A percentile compares a stretch with the other conserved stretches of the same genome.
These are phyloP conservation scores for Excalfactoria chinensis DNA, from an alignment of 2,113 vertebrate genomes.

Conservation along the genomic window DNA sequence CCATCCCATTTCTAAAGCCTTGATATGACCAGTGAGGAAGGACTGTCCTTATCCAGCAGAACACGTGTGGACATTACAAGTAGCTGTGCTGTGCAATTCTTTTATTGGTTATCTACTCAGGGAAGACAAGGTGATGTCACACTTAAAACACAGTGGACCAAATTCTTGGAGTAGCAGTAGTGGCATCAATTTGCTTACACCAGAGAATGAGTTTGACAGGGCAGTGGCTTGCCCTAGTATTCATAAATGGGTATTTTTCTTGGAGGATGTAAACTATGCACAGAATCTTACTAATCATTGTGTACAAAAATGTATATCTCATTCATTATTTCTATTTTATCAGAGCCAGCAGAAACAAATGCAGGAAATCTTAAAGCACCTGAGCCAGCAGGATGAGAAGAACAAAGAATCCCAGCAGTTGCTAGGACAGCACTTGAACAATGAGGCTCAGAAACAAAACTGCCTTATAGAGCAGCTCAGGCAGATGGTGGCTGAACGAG, in stretches of 20 bases:
- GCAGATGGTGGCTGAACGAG: slow-evolving; percentile 79
- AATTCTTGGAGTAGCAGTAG: not conserved
- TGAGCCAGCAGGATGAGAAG: slow-evolving; percentile 78
- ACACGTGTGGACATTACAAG: not conserved
- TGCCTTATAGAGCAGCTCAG: slow-evolving; percentile 79
- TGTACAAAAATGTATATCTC: not conserved
- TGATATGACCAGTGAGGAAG: not conserved
- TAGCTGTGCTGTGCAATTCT: not conserved
- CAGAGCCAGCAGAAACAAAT: slow-evolving; percentile 90
- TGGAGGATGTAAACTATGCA: not conserved
- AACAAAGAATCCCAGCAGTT: slow-evolving; percentile 51
- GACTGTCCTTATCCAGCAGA: not conserved
- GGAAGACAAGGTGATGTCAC: not conserved
- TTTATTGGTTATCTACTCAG: not conserved
- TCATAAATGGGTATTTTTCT: not conserved
- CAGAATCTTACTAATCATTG: not conserved
- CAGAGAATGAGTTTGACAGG: not conserved
- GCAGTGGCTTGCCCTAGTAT: not conserved
- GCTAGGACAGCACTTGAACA: slow-evolving; percentile 59
- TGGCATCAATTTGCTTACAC: not conserved
- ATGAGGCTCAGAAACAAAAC: slow-evolving; percentile 72
- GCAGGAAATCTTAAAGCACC: slow-evolving; percentile 80
- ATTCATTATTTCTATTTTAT: not conserved
- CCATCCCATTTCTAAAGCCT: not conserved
- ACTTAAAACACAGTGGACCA: not conserved